phyloP scores from a whole-genome alignment of 1,140 invertebrate species.

The Papilio dardanus region DNA sequence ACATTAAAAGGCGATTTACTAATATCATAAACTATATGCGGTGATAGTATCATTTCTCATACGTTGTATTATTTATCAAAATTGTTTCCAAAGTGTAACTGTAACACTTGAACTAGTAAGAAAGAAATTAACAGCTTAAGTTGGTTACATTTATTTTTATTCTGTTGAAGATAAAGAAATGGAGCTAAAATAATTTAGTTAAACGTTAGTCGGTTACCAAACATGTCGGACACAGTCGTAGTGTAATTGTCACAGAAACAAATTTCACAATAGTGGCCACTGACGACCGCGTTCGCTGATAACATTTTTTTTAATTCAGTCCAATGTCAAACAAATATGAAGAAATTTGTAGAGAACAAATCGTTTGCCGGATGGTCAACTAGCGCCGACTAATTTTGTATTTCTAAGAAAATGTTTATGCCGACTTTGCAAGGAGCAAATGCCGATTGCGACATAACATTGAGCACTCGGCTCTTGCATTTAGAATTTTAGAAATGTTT shows the following conservation, averaged over 20 bases:
- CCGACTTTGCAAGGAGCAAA: conserved; percentile 61
- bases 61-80: conserved; percentile 41
- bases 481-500: conserved; percentile 73
- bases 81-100: neutral
- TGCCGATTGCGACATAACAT: conserved; percentile 65
- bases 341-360: conserved; percentile 63
- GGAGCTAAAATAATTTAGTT: neutral
- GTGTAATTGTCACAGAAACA: conserved; percentile 25
- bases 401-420: conserved; percentile 66
- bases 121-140: neutral
- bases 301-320: conserved; percentile 72
- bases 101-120: neutral
- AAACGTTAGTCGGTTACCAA: conserved; percentile 37
- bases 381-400: conserved; percentile 58
- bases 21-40: conserved; percentile 57
- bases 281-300: conserved; percentile 67
- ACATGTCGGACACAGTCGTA: conserved; percentile 1
- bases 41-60: conserved; percentile 57
- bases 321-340: conserved; percentile 74
- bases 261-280: conserved; percentile 63
- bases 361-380: conserved; percentile 42
- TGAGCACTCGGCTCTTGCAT: conserved; percentile 58
- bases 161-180: neutral
- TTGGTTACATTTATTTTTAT: neutral
- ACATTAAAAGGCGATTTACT: conserved; percentile 76